These are phyloP conservation scores for Myioborus melanocephalus DNA, from an alignment of 2,797 vertebrate genomes.

Conservation along the genomic window DNA sequence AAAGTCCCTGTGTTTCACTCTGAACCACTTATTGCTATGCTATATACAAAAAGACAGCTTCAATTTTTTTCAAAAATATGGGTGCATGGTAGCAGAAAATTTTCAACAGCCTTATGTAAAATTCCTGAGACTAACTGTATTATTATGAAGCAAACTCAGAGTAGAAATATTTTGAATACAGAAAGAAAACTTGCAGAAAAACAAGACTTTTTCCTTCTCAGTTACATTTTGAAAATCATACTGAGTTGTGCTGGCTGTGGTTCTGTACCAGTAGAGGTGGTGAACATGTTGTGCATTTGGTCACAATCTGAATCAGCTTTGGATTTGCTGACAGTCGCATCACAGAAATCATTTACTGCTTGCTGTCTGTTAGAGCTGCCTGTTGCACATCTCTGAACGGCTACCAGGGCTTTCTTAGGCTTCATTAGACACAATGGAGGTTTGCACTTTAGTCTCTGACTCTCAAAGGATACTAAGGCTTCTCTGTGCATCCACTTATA, in stretches of 20 bases:
- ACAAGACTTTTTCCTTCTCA: background rate
- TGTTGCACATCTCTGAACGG: background rate
- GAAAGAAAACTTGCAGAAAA: background rate
- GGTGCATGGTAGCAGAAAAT: rapidly evolving
- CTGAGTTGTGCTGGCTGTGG: background rate
- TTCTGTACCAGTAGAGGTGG: background rate
- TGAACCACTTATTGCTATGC: background rate
- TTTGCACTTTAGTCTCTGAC: background rate
- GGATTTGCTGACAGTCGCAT: background rate
- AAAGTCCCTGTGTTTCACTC: background rate
- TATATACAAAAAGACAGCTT: background rate
- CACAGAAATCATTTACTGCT: background rate
- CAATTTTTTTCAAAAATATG: background rate
- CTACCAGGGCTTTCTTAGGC: background rate
- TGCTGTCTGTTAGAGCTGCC: background rate
- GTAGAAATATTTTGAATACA: background rate
- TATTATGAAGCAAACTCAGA: background rate
- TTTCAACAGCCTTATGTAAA: background rate
- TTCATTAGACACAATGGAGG: background rate
- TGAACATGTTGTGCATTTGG: rapidly evolving
- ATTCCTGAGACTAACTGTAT: background rate
- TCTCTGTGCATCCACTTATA: background rate
- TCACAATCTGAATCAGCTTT: background rate
- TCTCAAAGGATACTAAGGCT: background rate
- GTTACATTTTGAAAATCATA: background rate